These are phyloP conservation scores for Recurvirostra avosetta DNA, from an alignment of 2,113 vertebrate species.

Conservation along the genomic window DNA sequence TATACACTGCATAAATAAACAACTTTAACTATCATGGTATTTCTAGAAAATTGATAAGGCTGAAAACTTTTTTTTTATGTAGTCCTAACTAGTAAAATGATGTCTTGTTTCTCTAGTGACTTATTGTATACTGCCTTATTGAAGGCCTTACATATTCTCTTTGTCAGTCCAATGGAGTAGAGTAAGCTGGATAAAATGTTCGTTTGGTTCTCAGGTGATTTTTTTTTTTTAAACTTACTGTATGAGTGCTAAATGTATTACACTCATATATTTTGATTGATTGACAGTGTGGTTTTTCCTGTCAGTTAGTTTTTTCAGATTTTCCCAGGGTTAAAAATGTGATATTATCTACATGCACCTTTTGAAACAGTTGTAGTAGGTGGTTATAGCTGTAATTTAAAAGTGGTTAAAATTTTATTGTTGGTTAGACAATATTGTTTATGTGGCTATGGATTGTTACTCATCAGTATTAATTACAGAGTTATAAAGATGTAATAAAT, in stretches of 20 bases:
- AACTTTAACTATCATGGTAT: rapidly evolving
- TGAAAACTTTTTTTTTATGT: background rate
- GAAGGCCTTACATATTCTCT: background rate
- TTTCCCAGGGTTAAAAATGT: background rate
- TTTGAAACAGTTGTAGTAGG: background rate
- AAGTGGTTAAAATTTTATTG: background rate
- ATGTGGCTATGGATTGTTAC: background rate
- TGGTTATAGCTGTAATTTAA: background rate
- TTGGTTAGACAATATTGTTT: background rate
- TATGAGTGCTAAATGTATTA: background rate
- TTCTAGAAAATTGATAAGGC: background rate
- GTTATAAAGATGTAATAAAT: background rate
- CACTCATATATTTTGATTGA: background rate
- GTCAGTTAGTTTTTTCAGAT: background rate
- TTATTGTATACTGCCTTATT: background rate
- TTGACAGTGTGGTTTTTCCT: background rate
- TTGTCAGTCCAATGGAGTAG: background rate
- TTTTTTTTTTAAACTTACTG: background rate
- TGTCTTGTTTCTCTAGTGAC: background rate
- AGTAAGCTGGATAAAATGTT: background rate
- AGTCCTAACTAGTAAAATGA: background rate
- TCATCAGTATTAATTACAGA: background rate
- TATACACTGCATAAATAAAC: background rate
- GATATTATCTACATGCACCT: background rate
- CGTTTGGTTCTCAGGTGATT: background rate